Conservation (phyloP, 2,888 invertebrate species). For the Harpalus rufipes region DNA sequence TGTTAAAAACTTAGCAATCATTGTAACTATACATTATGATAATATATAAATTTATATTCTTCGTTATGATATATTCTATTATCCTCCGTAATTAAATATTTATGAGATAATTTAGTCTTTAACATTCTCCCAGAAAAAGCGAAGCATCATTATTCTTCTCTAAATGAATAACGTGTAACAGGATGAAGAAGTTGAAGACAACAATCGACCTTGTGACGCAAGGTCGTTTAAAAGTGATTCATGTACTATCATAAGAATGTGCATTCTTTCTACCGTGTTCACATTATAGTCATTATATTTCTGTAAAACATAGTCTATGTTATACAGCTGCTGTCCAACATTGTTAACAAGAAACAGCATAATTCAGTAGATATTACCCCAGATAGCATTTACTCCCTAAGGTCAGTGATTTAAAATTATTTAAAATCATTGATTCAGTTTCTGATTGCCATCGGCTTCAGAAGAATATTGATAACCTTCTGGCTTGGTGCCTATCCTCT, state of each 20-base stretch:
- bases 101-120: neutral
- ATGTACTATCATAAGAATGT: neutral
- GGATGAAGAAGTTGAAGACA: neutral
- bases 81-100: neutral
- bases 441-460: too few species aligned
- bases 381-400: neutral
- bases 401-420: too few species aligned
- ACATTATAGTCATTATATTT: neutral
- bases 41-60: too few species aligned
- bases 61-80: neutral
- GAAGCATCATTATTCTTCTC: neutral
- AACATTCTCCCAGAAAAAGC: neutral
- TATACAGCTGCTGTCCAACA: neutral
- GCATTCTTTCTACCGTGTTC: neutral
- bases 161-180: neutral
- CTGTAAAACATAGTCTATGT: neutral
- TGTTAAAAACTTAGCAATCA: too few species aligned
- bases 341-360: too few species aligned
- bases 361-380: too few species aligned
- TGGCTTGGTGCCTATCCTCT: too few species aligned
- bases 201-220: neutral
- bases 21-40: too few species aligned
- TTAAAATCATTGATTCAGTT: too few species aligned
- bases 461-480: too few species aligned
- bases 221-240: slow-evolving; percentile 2